Evolutionary conservation across 2,888 invertebrate genomes (phyloP).

Genomic region (Himalopsyche tibetana): DNA sequence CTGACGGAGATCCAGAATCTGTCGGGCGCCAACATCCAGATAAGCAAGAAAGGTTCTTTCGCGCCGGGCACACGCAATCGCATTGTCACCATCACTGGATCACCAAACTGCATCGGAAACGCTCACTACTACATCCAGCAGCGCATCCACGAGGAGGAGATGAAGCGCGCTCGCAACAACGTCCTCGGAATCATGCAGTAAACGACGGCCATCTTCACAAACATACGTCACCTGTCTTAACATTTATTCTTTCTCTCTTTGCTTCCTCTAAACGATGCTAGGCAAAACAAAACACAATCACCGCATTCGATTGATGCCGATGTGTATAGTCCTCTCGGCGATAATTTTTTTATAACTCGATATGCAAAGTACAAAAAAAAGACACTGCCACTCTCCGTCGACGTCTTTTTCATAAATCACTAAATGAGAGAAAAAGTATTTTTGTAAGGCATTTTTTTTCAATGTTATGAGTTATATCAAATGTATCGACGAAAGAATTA

Average conservation of each 20-base stretch:
- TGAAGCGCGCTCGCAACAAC: conserved; percentile 94
- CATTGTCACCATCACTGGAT: conserved; percentile 96
- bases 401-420: too few relatives aligned
- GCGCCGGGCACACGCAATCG: conserved; percentile 98
- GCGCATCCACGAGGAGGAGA: conserved; percentile 96
- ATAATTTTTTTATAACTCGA: too few relatives aligned
- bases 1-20: conserved; percentile 98
- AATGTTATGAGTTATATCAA: too few relatives aligned
- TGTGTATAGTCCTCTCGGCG: not conserved
- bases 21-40: conserved; percentile 98
- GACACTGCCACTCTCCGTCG: too few relatives aligned
- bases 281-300: conserved; percentile 34
- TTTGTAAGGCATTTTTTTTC: too few relatives aligned
- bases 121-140: conserved; percentile 98
- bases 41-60: conserved; percentile 98
- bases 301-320: conserved; percentile 37
- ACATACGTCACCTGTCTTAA: conserved; percentile 5
- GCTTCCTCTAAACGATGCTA: conserved; percentile 46
- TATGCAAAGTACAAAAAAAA: too few relatives aligned
- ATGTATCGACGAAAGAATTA: too few relatives aligned
- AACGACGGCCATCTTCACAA: conserved; percentile 66
- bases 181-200: conserved; percentile 86
- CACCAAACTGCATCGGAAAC: conserved; percentile 90
- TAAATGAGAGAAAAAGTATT: too few relatives aligned
- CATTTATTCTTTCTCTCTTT: conserved; percentile 14